Percentiles rank a stretch among this genome's conserved stretches.
Conservation (phyloP, 1,140 invertebrate species). For the Lanistes nyassanus region DNA sequence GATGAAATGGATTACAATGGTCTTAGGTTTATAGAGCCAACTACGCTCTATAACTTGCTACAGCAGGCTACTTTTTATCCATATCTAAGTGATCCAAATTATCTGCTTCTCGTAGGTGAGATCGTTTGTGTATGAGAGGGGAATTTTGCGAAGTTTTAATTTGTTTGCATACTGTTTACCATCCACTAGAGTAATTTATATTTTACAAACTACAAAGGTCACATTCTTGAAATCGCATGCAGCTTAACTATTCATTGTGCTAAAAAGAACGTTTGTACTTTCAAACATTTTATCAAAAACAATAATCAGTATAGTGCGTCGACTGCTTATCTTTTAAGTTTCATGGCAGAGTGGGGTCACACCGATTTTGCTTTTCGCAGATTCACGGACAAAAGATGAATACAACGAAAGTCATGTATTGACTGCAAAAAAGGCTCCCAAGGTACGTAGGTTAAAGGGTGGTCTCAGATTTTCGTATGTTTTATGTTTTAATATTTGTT, state of each 20-base stretch:
- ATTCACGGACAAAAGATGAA: slow-evolving; percentile 61
- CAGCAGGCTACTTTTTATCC: slow-evolving; percentile 59
- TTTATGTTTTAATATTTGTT: slow-evolving; percentile 6
- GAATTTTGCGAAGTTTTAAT: neutral
- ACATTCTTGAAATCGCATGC: too few species aligned
- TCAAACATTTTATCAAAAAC: too few species aligned
- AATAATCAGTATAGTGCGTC: too few species aligned
- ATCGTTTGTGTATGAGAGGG: neutral
- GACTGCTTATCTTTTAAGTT: too few species aligned
- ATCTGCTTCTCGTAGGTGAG: slow-evolving; percentile 62
- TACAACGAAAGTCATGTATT: slow-evolving; percentile 66
- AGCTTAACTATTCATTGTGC: too few species aligned
- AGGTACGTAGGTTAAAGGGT: slow-evolving; percentile 42
- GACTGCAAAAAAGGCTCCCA: slow-evolving; percentile 62
- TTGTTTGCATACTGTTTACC: too few species aligned
- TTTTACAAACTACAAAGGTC: too few species aligned
- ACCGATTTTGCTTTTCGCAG: slow-evolving; percentile 40
- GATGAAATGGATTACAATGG: slow-evolving; percentile 37
- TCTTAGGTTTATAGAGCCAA: slow-evolving; percentile 56
- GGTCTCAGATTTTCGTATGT: too few species aligned
- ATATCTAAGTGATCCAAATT: slow-evolving; percentile 62
- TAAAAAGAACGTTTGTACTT: too few species aligned
- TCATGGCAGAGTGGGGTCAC: too few species aligned
- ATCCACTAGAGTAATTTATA: too few species aligned
- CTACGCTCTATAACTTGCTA: slow-evolving; percentile 62